phyloP scores from a whole-genome alignment of 2,113 vertebrate species.

The Tretioscincus oriximinensis region DNA sequence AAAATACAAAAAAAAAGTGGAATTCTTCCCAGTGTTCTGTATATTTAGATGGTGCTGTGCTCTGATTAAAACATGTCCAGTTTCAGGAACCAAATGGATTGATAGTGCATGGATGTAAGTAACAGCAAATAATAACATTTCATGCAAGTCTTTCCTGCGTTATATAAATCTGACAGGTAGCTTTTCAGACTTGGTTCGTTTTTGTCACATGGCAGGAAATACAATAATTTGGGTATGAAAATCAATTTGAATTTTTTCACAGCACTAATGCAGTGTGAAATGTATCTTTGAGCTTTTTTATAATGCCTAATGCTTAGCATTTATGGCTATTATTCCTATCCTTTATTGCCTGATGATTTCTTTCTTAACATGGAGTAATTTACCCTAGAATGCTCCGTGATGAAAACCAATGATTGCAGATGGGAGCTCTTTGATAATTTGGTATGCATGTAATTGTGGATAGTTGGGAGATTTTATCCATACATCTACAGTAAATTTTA shows the following conservation, averaged over 20 bases:
- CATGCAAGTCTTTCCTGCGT: constrained; percentile 16
- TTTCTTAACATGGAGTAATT: constrained; percentile 15
- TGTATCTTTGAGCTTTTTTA: constrained; percentile 13
- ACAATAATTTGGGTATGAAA: constrained; percentile 23
- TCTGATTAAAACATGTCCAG: neutral
- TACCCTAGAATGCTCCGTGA: neutral
- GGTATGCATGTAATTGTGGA: constrained; percentile 1
- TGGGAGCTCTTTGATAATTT: constrained; percentile 18
- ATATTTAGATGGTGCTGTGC: constrained; percentile 25
- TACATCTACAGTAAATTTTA: constrained; percentile 1
- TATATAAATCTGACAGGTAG: neutral
- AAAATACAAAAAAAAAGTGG: neutral
- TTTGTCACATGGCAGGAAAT: constrained; percentile 34
- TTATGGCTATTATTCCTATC: constrained; percentile 24
- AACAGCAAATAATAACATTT: constrained; percentile 32
- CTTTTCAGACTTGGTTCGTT: neutral
- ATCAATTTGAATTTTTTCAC: constrained; percentile 36
- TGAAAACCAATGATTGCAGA: constrained; percentile 15
- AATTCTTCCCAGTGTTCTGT: neutral
- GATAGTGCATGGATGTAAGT: constrained; percentile 28
- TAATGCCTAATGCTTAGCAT: constrained; percentile 23
- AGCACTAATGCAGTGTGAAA: constrained; percentile 43
- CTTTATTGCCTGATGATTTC: constrained; percentile 28
- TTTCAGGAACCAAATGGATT: constrained; percentile 11
- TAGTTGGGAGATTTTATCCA: constrained; percentile 21